Evolutionary conservation across 2,797 vertebrate genomes (phyloP).

Genomic region (Heliangelus exortis): DNA sequence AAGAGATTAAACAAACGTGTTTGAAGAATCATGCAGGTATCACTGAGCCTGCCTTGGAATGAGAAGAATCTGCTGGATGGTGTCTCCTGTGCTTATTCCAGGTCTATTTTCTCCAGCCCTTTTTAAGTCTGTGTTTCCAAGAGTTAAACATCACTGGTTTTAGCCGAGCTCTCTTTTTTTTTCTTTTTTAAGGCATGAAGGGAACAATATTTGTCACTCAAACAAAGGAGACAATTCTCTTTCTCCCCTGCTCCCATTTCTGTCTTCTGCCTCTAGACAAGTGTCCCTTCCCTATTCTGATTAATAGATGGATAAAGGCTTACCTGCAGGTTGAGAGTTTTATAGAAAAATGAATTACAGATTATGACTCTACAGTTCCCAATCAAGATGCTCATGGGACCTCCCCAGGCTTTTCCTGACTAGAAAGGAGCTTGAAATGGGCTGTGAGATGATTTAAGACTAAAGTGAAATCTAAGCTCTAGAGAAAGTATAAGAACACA

Average conservation of each 20-base stretch:
- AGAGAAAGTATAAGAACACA: background rate
- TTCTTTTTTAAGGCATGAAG: background rate
- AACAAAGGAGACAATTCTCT: background rate
- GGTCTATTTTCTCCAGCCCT: background rate
- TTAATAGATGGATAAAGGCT: conserved; percentile 15
- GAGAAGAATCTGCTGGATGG: conserved; percentile 1
- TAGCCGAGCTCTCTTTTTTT: background rate
- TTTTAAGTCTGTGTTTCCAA: background rate
- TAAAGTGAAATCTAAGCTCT: background rate
- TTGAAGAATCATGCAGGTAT: background rate
- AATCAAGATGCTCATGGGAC: background rate
- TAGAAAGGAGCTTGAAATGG: background rate
- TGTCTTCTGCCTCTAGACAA: background rate
- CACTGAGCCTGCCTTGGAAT: background rate
- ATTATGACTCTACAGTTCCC: conserved; percentile 52
- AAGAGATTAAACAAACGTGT: background rate
- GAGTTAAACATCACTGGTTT: background rate
- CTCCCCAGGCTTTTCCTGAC: background rate
- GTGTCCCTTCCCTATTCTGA: background rate
- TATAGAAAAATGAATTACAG: conserved; percentile 69
- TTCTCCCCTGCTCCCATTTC: background rate
- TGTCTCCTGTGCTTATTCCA: background rate
- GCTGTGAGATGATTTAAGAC: conserved; percentile 3
- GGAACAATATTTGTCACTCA: background rate
- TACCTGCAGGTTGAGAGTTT: conserved; percentile 39